Conservation (phyloP, 2,797 vertebrate species). For the Eulemur rubriventer region DNA sequence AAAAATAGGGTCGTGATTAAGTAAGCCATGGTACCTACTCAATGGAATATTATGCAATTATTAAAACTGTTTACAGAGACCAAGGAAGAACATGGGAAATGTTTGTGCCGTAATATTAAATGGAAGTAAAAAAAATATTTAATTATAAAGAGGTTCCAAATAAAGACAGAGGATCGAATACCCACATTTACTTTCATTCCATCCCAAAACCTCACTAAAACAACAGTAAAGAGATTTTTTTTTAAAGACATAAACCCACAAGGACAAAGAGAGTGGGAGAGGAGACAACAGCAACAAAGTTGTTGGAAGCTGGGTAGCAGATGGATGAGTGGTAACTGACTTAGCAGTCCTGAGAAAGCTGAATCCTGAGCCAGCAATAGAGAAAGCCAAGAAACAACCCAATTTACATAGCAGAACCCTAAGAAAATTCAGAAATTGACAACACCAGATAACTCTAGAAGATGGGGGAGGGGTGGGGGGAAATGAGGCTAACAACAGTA, state of each 20-base stretch:
- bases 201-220: constrained; percentile 79
- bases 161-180: constrained; percentile 71
- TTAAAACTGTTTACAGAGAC: background rate
- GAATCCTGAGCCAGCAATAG: background rate
- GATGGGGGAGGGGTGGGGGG: background rate
- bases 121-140: constrained; percentile 48
- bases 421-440: background rate
- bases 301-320: constrained; percentile 53
- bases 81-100: constrained; percentile 16
- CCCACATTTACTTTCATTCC: constrained; percentile 75
- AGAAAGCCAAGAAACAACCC: constrained; percentile 49
- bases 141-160: constrained; percentile 72
- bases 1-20: background rate
- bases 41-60: background rate
- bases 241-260: constrained; percentile 72
- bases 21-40: background rate
- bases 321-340: constrained; percentile 68
- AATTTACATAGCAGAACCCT: background rate
- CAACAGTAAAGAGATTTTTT: constrained; percentile 72
- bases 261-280: constrained; percentile 70
- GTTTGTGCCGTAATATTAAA: constrained; percentile 51
- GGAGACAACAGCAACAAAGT: constrained; percentile 75
- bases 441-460: background rate
- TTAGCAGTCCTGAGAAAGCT: constrained; percentile 63
- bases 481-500: background rate